Conservation (phyloP, 30 jellyfish, hydroid and myxozoan genomes). For the Cassiopea andromeda region DNA sequence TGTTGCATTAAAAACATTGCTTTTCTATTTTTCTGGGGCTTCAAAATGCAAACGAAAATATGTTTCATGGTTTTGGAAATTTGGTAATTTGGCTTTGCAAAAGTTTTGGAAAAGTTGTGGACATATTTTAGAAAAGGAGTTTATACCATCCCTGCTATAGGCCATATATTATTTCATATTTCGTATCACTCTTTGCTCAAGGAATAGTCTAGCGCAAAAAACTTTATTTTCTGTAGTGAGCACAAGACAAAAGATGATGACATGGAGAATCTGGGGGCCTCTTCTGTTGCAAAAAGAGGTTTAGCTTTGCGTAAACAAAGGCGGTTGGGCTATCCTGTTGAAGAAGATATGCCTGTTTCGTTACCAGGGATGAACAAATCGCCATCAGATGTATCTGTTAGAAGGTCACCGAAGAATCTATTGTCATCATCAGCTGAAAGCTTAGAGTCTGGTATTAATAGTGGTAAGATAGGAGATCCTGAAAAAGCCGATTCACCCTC, state of each 20-base stretch:
- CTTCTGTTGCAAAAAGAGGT: not conserved
- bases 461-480: not conserved
- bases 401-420: not conserved
- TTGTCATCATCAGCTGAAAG: not conserved
- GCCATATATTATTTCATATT: not conserved
- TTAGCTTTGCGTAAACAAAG: not conserved
- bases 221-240: not conserved
- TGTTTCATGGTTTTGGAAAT: no score
- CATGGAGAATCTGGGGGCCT: constrained; percentile 1
- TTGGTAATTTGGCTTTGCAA: no score
- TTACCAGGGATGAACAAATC: not conserved
- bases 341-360: not conserved
- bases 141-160: not conserved
- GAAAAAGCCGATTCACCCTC: not conserved
- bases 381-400: not conserved
- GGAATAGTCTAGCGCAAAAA: no score
- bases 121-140: no score
- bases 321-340: constrained; percentile 18
- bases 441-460: not conserved
- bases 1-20: no score
- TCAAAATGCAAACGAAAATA: no score
- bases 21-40: no score
- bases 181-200: no score
- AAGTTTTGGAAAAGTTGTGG: no score
- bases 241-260: constrained; percentile 1